A percentile compares a stretch with the other conserved stretches of the same genome.
These are phyloP conservation scores for Cepaea hortensis DNA, from an alignment of 2,888 invertebrate genomes.

Conservation along the genomic window DNA sequence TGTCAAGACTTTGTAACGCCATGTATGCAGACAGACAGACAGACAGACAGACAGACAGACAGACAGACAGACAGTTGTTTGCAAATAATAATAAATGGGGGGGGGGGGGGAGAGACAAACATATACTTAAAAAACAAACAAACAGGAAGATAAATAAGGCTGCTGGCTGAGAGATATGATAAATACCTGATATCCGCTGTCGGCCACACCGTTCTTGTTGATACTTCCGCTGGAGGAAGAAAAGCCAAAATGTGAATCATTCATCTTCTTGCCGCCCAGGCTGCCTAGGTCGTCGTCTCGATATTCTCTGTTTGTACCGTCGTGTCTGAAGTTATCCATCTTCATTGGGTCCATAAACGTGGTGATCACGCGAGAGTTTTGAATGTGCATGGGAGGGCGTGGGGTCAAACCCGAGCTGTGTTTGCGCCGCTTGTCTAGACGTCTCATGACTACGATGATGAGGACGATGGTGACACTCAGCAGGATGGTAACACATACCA, in stretches of 20 bases:
- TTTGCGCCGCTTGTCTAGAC: slow-evolving; percentile 58
- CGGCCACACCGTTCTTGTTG: slow-evolving; percentile 9
- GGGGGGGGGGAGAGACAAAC: neutral
- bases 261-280: slow-evolving; percentile 40
- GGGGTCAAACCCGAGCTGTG: neutral
- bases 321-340: slow-evolving; percentile 50
- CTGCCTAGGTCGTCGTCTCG: slow-evolving; percentile 29
- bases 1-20: neutral
- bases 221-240: slow-evolving; percentile 36
- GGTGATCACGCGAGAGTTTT: slow-evolving; percentile 32
- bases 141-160: neutral
- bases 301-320: slow-evolving; percentile 37
- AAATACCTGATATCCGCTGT: slow-evolving; percentile 36
- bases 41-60: neutral
- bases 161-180: neutral
- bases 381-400: slow-evolving; percentile 33
- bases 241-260: slow-evolving; percentile 43
- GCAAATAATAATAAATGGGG: neutral
- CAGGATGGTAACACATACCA: slow-evolving; percentile 66
- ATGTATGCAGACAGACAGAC: neutral
- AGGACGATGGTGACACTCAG: slow-evolving; percentile 68
- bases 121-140: neutral
- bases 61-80: neutral
- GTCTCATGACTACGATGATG: slow-evolving; percentile 65
- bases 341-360: slow-evolving; percentile 28